Percentiles rank a stretch among this genome's conserved stretches.
These are phyloP conservation scores for Platyscapa corneri DNA, from an alignment of 1,140 invertebrate genomes.

Conservation along the genomic window DNA sequence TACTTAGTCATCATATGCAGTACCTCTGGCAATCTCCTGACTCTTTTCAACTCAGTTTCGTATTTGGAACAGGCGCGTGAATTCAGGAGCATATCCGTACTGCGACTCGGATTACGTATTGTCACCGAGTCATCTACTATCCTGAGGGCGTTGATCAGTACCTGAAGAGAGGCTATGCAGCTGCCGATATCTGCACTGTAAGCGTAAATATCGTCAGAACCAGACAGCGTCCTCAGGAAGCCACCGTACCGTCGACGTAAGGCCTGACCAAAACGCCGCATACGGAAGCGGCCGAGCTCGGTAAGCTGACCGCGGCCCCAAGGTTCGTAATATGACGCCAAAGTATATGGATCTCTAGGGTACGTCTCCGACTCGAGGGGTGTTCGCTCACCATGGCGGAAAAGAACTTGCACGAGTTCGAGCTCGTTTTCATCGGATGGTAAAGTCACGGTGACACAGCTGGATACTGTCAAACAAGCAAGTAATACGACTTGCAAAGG, in stretches of 20 bases:
- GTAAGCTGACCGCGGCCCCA: background rate
- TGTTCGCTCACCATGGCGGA: constrained; percentile 26
- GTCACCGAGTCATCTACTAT: background rate
- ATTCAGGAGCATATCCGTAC: background rate
- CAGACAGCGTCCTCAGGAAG: background rate
- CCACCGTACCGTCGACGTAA: background rate
- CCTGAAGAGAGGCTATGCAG: background rate
- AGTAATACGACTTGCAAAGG: background rate
- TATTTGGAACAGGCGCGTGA: background rate
- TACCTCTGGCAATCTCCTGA: background rate
- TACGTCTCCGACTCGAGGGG: background rate
- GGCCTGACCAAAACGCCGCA: background rate
- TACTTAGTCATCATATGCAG: background rate
- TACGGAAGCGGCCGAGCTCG: constrained; percentile 13
- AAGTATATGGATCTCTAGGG: background rate
- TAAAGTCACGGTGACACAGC: background rate
- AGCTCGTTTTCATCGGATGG: background rate
- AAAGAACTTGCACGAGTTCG: constrained; percentile 35
- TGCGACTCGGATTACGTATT: background rate
- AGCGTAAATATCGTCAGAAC: background rate
- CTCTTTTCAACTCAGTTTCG: background rate
- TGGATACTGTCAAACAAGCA: too few relatives aligned
- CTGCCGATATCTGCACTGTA: background rate
- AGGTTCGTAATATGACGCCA: background rate
- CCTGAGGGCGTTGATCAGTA: background rate